Percentiles rank a stretch among this genome's conserved stretches.
phyloP scores from a whole-genome alignment of 2,888 invertebrate genomes.

The Cremastinae sp. region DNA sequence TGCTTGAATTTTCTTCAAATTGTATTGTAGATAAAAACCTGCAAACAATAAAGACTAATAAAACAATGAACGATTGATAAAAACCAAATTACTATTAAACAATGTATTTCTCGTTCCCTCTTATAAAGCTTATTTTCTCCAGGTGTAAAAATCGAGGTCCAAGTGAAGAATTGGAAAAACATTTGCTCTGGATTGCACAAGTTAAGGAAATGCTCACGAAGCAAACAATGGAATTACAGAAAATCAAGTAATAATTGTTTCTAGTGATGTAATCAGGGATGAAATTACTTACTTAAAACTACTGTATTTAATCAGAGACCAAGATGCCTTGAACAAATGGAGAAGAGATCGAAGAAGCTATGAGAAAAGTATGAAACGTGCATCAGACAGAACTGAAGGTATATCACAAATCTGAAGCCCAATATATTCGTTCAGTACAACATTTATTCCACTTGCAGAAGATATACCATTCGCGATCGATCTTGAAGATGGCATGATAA shows the following conservation, averaged over 20 bases:
- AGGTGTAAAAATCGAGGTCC: constrained; percentile 69
- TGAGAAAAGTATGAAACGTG: constrained; percentile 70
- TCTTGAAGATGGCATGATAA: constrained; percentile 82
- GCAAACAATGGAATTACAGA: constrained; percentile 84
- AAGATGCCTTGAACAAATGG: constrained; percentile 82
- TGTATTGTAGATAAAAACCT: constrained; percentile 18
- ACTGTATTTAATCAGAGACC: constrained; percentile 68
- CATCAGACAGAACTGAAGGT: constrained; percentile 73
- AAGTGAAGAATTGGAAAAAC: constrained; percentile 62
- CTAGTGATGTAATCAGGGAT: background rate
- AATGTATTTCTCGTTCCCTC: too few species aligned
- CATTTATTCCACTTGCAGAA: constrained; percentile 78
- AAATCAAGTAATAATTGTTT: constrained; percentile 81
- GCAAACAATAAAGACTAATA: constrained; percentile 36
- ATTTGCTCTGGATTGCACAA: constrained; percentile 81
- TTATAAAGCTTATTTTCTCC: constrained; percentile 21
- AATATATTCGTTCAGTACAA: constrained; percentile 7
- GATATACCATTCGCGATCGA: constrained; percentile 81
- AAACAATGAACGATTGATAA: too few species aligned
- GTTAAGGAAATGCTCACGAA: constrained; percentile 82
- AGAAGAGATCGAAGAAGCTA: constrained; percentile 79
- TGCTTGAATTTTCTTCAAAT: constrained; percentile 16
- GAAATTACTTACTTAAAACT: background rate
- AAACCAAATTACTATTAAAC: too few species aligned
- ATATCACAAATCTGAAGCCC: constrained; percentile 26